Percentiles rank a stretch among this genome's conserved stretches.
Conservation (phyloP, 2,888 invertebrate species). For the Tiliacea citrago region DNA sequence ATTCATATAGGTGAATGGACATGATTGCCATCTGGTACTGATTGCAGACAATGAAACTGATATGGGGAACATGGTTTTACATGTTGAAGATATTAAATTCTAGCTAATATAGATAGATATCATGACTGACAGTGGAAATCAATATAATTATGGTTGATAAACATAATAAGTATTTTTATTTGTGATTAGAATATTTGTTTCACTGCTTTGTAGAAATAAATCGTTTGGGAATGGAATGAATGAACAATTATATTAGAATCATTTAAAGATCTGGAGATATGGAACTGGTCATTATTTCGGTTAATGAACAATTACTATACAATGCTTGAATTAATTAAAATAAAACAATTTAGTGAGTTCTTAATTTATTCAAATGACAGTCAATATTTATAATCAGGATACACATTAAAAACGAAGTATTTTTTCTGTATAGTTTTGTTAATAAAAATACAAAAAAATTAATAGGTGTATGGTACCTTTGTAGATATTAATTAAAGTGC, state of each 20-base stretch:
- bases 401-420: neutral
- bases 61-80: conserved; percentile 11
- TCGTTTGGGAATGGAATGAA: neutral
- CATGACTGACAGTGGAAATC: conserved; percentile 15
- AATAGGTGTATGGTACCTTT: neutral
- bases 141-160: conserved; percentile 28
- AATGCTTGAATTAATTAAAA: neutral
- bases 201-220: neutral
- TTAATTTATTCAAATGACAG: neutral
- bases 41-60: conserved; percentile 49
- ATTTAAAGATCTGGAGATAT: neutral
- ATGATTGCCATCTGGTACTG: conserved; percentile 57
- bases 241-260: neutral
- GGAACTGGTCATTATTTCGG: neutral
- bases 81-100: conserved; percentile 31
- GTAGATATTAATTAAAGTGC: neutral
- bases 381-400: neutral
- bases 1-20: conserved; percentile 64
- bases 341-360: neutral
- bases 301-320: neutral
- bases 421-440: neutral
- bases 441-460: neutral
- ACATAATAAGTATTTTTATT: neutral
- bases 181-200: neutral
- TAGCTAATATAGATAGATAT: conserved; percentile 14